Percentiles rank a stretch among this genome's conserved stretches.
Conservation (phyloP, 2,888 invertebrate genomes). For the Acholoe squamosa region DNA sequence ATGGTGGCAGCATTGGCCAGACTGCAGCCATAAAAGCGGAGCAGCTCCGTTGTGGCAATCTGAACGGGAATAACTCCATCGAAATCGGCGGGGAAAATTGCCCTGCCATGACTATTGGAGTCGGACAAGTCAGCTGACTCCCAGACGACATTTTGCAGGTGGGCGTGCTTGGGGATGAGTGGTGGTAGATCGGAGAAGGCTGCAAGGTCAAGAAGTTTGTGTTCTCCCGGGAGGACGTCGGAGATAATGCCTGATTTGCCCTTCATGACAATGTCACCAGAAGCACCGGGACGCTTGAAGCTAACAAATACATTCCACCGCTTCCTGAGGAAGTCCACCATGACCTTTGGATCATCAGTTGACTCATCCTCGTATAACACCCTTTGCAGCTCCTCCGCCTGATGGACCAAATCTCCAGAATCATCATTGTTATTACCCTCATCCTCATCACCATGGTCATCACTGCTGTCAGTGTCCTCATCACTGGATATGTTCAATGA, state of each 20-base stretch:
- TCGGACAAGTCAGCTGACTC: neutral
- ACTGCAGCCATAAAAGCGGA: conserved; percentile 63
- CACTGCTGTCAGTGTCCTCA: neutral
- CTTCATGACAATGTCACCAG: conserved; percentile 64
- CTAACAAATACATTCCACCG: conserved; percentile 59
- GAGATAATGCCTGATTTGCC: conserved; percentile 16
- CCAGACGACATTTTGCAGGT: conserved; percentile 44
- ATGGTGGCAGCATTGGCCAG: conserved; percentile 51
- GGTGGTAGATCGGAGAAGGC: conserved; percentile 56
- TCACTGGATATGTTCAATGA: neutral
- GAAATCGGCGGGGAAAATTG: conserved; percentile 61
- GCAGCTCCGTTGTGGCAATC: conserved; percentile 55
- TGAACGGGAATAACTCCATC: conserved; percentile 57
- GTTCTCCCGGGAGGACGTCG: conserved; percentile 69
- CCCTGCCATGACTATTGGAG: conserved; percentile 49
- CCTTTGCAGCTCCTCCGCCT: conserved; percentile 10
- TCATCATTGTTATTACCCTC: neutral
- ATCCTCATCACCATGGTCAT: conserved; percentile 25
- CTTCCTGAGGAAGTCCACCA: conserved; percentile 40
- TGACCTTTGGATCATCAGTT: neutral
- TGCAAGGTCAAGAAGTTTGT: conserved; percentile 69
- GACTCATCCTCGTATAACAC: conserved; percentile 58
- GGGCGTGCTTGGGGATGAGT: conserved; percentile 13
- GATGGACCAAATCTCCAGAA: conserved; percentile 3
- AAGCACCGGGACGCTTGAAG: conserved; percentile 61